Percentiles rank a stretch among this genome's conserved stretches.
These are phyloP conservation scores for Xiphorhynchus erythropygius DNA, from an alignment of 2,797 vertebrate species.

Conservation along the genomic window DNA sequence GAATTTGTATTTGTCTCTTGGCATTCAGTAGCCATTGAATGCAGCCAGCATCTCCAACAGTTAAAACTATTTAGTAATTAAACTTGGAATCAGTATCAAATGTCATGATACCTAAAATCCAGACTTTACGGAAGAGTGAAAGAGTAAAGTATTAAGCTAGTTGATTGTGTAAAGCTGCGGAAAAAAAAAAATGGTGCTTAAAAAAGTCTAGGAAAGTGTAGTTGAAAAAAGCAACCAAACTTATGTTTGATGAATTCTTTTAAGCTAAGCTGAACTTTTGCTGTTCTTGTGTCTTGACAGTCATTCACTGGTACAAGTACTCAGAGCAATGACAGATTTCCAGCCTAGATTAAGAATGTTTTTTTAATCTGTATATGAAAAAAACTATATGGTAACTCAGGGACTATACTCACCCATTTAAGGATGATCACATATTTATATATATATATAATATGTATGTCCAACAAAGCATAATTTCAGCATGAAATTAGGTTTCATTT, in stretches of 20 bases:
- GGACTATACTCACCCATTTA: background rate
- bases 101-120: background rate
- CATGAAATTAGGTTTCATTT: background rate
- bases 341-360: background rate
- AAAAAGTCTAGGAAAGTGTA: background rate
- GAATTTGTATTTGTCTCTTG: background rate
- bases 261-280: background rate
- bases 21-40: background rate
- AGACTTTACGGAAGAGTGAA: background rate
- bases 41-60: background rate
- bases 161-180: background rate
- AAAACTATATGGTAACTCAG: background rate
- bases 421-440: background rate
- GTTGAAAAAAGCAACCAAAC: background rate
- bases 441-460: background rate
- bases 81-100: background rate
- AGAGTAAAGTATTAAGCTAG: background rate
- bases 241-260: background rate
- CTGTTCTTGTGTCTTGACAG: background rate
- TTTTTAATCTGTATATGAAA: background rate
- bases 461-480: background rate
- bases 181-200: background rate
- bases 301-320: background rate
- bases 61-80: background rate
- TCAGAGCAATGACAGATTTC: background rate